Percentiles rank a stretch among this genome's conserved stretches.
phyloP scores from a whole-genome alignment of 2,888 invertebrate species.

The Argynnis bischoffii region DNA sequence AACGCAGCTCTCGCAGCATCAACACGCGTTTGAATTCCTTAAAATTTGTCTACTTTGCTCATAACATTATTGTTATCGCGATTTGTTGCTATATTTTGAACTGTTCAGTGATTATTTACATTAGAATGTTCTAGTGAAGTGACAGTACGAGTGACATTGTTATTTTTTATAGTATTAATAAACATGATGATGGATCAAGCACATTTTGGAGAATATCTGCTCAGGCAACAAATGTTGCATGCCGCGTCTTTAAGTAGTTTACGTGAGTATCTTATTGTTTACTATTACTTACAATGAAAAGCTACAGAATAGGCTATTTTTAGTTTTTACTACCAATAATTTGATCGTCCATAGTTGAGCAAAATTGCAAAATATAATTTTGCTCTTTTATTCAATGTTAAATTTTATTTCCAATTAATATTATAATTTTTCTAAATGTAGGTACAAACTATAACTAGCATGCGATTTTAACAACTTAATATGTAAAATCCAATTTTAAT shows the following conservation, averaged over 20 bases:
- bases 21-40: slow-evolving; percentile 52
- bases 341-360: too few species aligned
- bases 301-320: too few species aligned
- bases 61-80: slow-evolving; percentile 57
- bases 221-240: slow-evolving; percentile 78
- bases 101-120: slow-evolving; percentile 41
- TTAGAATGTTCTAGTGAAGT: slow-evolving; percentile 68
- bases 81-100: slow-evolving; percentile 42
- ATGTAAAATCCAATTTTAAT: too few species aligned
- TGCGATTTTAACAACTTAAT: too few species aligned
- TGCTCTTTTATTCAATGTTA: too few species aligned
- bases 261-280: slow-evolving; percentile 58
- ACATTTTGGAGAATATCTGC: slow-evolving; percentile 75
- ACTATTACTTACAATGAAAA: not conserved
- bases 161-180: slow-evolving; percentile 34
- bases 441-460: too few species aligned
- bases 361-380: too few species aligned
- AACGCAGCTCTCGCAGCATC: slow-evolving; percentile 69
- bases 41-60: slow-evolving; percentile 60
- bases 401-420: too few species aligned
- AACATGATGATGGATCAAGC: slow-evolving; percentile 80
- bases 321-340: too few species aligned
- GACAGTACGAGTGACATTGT: slow-evolving; percentile 50
- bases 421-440: too few species aligned
- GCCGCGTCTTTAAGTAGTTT: slow-evolving; percentile 73